Evolutionary conservation across 2,797 vertebrate species (phyloP), one percentile per base, ranked within the genome.

Genomic region (Vespertilio murinus): DNA sequence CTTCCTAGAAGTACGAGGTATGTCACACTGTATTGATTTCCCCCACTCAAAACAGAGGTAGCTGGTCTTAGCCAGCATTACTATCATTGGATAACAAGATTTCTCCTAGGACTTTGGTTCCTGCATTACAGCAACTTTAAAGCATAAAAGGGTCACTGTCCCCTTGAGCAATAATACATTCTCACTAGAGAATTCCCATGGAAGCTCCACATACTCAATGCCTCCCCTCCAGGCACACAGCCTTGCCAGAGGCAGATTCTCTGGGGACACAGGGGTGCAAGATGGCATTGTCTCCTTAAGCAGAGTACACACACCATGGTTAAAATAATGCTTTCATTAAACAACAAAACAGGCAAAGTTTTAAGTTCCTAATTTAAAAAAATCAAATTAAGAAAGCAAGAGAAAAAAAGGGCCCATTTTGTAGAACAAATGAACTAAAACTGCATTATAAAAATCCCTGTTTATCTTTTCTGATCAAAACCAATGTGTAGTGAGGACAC

Each of bases 381-480:
- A 22, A 42, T 65, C n/a, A 67, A 70, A 83, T 87, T 87, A 18
- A 84, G 33, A 83, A 77, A 87, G 28, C 22, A 94, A 49, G 47
- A 18, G 14, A 14, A 80, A 75, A 75, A 87, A 94, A 47, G 22
- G 25, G 23, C 22, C 78, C 5, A 47, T n/a, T 77, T 74, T 74
- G 11, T 69, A 30, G 40, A 92, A 78, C 10, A 47, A 82, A 77
- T 47, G 28, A 78, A 78, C 30, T 17, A 87, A 75, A 78, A 84
- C 16, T 71, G 2, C 13, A 91, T 40, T 73, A 83, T 8, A 95
- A 89, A 85, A 88, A 52, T 35, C 5, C 20, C 69, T 52, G 38
- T 49, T 71, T 22, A 71, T 35, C 23, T 94, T 82, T 91, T 30
- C 86, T 49, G 33, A 94, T 33, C 7, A 90, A 91, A 91, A 90